Conservation (phyloP, 2,888 invertebrate genomes). For the Scaptomyza flava region DNA sequence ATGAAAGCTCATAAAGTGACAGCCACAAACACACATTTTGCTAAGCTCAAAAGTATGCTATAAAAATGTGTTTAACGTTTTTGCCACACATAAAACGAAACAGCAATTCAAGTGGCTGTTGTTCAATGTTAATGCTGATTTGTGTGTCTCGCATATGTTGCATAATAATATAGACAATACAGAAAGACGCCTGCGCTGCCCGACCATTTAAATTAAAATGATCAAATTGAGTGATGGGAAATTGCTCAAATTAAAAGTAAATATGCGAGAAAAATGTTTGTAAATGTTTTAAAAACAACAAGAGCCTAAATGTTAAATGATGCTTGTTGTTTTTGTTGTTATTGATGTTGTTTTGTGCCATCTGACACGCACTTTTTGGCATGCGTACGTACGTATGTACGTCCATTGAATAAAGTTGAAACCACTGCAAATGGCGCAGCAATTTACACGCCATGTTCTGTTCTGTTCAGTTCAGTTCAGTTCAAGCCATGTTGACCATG, state of each 20-base stretch:
- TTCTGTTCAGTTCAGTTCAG: slow-evolving; percentile 6
- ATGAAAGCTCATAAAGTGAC: slow-evolving; percentile 10
- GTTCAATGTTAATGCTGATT: slow-evolving; percentile 45
- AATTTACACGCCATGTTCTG: slow-evolving; percentile 64
- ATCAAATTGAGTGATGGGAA: slow-evolving; percentile 21
- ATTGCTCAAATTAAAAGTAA: slow-evolving; percentile 67
- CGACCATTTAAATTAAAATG: slow-evolving; percentile 15
- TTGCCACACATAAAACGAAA: slow-evolving; percentile 19
- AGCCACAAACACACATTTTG: neutral
- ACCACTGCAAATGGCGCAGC: slow-evolving; percentile 64
- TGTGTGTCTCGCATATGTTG: slow-evolving; percentile 51
- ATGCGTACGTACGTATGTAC: neutral
- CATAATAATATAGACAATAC: slow-evolving; percentile 20
- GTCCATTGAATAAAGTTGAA: slow-evolving; percentile 68
- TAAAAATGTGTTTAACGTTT: slow-evolving; percentile 54
- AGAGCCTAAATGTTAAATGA: slow-evolving; percentile 20
- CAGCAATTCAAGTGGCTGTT: slow-evolving; percentile 26
- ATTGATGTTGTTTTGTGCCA: slow-evolving; percentile 4
- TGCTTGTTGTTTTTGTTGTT: slow-evolving; percentile 12
- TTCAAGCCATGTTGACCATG: slow-evolving; percentile 16
- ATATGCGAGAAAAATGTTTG: slow-evolving; percentile 40
- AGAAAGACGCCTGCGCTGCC: slow-evolving; percentile 18
- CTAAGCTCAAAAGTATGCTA: slow-evolving; percentile 65
- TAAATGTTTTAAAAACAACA: slow-evolving; percentile 42
- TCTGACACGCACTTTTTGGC: slow-evolving; percentile 61